Evolutionary conservation across 2,888 invertebrate genomes (phyloP), one percentile per base, ranked within the genome.

Genomic region (Pseudolycoriella hygida): DNA sequence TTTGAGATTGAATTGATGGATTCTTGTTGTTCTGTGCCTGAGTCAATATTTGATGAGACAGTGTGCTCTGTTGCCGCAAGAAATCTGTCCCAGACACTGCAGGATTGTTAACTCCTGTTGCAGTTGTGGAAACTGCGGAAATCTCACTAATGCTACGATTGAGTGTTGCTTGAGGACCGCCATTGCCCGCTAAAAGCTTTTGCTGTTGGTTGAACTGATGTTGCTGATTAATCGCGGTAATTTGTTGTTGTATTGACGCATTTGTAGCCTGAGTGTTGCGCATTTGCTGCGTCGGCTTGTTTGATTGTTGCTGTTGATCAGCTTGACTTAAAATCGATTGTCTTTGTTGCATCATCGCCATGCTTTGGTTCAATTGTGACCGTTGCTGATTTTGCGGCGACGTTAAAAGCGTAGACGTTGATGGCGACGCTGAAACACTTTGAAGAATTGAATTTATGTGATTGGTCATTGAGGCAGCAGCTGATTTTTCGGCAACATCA

Each of bases 321-420:
- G 46, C 46, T 25, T 46, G 46, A 31, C 50, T 50, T 30, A 50
- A 50, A 18, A 53, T 54, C 31, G 52, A 50, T 20, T 53, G 54
- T 8, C 25, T 4, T 19, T 53, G 52, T 25, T 61, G 60, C 46
- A 49, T 55, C 20, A 54, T 52, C 44, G 60, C 56, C 3, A 60
- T 53, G 6, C 11, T 34, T 12, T 34, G 25, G 8, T 25, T 11
- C 6, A 19, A n/a, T 18, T 31, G 18, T 2, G 43, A 17, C 12
- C 17, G 18, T 34, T 37, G 20, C 25, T 25, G 25, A n/a, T n/a
- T n/a, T n/a, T n/a, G n/a, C n/a, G n/a, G n/a, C n/a, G n/a, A n/a
- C 8, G 25, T 25, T 25, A 25, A 8, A 4, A 25, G 25, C 4
- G 25, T 25, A 6, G 25, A 25, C 4, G 25, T 6, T 4, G 25